Evolutionary conservation across 2,113 vertebrate species (phyloP).

Genomic region (Sterna hirundo): DNA sequence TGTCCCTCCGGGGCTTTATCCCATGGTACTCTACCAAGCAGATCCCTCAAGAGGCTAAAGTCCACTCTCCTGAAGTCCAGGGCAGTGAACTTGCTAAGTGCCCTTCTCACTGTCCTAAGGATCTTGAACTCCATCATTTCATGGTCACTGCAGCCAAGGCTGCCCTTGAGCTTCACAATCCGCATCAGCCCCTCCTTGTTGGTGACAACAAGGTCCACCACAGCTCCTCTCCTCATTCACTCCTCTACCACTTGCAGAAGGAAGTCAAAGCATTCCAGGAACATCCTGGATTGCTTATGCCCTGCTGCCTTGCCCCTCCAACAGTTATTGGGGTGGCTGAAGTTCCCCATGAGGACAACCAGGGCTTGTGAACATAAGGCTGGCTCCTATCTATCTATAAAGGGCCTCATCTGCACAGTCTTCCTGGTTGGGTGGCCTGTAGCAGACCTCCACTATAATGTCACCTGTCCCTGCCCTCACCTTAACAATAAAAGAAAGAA

Average conservation of each 20-base stretch:
- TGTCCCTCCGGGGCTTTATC: not conserved
- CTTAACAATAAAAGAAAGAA: not conserved
- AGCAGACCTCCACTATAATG: not conserved
- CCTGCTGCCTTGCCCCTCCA: not conserved
- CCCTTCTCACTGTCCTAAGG: not conserved
- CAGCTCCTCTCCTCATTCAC: not conserved
- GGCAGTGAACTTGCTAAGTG: not conserved
- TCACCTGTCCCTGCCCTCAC: not conserved
- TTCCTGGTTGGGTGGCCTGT: not conserved
- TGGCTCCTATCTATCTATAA: not conserved
- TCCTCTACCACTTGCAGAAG: not conserved
- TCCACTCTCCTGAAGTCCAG: not conserved
- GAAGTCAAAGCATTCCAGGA: not conserved
- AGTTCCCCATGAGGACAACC: not conserved
- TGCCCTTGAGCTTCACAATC: not conserved
- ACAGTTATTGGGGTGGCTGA: not conserved
- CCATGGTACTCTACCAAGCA: not conserved
- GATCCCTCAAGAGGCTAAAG: not conserved
- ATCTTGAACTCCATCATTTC: not conserved
- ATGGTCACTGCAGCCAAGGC: not conserved
- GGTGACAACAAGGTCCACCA: not conserved
- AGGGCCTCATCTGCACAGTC: not conserved
- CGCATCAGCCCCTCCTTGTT: not conserved
- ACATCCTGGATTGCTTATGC: not conserved
- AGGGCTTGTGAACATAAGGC: not conserved